phyloP scores from a whole-genome alignment of 1,140 invertebrate genomes.

The Drosophila athabasca region DNA sequence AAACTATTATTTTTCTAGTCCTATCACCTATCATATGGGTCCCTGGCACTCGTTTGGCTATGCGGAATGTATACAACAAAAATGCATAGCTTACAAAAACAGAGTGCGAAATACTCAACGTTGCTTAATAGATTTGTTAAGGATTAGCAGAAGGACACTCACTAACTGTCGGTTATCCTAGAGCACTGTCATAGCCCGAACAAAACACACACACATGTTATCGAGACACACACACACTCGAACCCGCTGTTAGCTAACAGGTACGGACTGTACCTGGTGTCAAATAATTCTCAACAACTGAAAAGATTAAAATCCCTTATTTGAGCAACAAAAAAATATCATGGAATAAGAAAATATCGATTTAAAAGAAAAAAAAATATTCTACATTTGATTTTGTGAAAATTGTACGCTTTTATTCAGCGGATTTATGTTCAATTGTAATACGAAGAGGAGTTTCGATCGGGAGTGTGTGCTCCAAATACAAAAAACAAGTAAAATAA shows the following conservation, averaged over 20 bases:
- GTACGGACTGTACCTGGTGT: conserved; percentile 16
- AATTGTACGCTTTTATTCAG: conserved; percentile 44
- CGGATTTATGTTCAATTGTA: conserved; percentile 48
- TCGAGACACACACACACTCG: conserved; percentile 18
- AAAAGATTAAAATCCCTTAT: conserved; percentile 19
- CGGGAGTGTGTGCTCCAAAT: conserved; percentile 29
- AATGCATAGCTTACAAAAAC: conserved; percentile 65
- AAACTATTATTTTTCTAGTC: conserved; percentile 65
- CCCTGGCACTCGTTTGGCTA: conserved; percentile 66
- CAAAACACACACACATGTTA: conserved; percentile 54
- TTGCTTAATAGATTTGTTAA: conserved; percentile 22
- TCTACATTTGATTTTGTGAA: conserved; percentile 31
- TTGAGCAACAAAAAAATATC: conserved; percentile 42
- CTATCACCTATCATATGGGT: conserved; percentile 25
- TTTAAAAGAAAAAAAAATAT: conserved; percentile 46
- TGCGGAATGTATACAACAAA: conserved; percentile 21
- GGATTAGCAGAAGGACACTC: conserved; percentile 15
- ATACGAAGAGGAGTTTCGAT: conserved; percentile 33
- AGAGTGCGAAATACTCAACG: conserved; percentile 36
- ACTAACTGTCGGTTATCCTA: conserved; percentile 31
- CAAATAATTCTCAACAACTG: conserved; percentile 18
- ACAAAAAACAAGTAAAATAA: conserved; percentile 27
- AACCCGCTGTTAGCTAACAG: conserved; percentile 35
- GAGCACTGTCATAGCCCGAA: conserved; percentile 22
- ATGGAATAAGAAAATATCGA: conserved; percentile 31